A percentile compares a stretch with the other conserved stretches of the same genome.
phyloP scores from a whole-genome alignment of 2,113 vertebrate species.

The Phocoena phocoena region DNA sequence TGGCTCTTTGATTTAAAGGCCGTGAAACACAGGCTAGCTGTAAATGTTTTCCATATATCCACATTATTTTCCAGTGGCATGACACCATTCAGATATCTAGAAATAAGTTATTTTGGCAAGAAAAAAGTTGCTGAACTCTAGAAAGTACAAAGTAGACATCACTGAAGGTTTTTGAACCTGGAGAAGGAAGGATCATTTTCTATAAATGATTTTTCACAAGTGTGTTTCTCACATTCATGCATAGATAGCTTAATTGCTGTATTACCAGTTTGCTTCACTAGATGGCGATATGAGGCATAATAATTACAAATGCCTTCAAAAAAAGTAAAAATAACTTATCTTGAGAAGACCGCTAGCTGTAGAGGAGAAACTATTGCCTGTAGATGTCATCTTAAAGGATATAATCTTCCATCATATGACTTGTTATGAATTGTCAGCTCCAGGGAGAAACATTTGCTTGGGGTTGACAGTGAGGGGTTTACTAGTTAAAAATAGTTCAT shows the following conservation, averaged over 20 bases:
- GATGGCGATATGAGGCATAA: slow-evolving; percentile 26
- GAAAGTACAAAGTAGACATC: neutral
- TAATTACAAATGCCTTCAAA: neutral
- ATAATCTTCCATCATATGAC: neutral
- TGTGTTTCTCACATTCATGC: neutral
- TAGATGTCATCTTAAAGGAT: neutral
- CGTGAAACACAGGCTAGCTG: neutral
- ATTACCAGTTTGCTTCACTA: slow-evolving; percentile 42
- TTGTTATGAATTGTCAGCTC: neutral
- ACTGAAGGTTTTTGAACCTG: neutral
- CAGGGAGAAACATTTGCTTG: neutral
- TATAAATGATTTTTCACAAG: neutral
- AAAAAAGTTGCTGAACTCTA: neutral
- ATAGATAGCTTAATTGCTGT: neutral
- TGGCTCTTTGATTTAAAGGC: neutral
- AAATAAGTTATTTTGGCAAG: neutral
- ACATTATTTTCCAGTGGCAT: neutral
- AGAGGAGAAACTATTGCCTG: neutral
- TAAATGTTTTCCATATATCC: neutral
- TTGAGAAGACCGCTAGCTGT: neutral
- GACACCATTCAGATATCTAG: neutral
- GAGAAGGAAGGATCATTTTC: neutral
- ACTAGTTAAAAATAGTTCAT: neutral
- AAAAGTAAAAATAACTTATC: slow-evolving; percentile 9
- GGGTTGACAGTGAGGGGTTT: neutral